A percentile compares a stretch with the other conserved stretches of the same genome.
Evolutionary conservation across 2,113 vertebrate species (phyloP).

Genomic region (Scomber colias): DNA sequence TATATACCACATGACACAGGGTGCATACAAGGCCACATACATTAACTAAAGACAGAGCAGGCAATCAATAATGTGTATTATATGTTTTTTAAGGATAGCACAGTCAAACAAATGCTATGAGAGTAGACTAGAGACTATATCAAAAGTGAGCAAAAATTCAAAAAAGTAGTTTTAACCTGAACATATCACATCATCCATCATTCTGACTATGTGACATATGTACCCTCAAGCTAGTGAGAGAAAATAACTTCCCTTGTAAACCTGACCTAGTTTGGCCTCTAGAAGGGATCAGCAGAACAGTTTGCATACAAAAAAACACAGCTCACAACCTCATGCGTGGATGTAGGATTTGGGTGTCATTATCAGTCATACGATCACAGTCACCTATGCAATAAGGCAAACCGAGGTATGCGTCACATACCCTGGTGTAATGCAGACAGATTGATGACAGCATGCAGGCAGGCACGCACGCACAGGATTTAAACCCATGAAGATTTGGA

Average conservation of each 20-base stretch:
- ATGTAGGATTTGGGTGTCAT: constrained; percentile 46
- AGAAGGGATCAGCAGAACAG: constrained; percentile 16
- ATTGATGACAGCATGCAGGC: constrained; percentile 48
- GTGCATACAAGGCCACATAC: constrained; percentile 42
- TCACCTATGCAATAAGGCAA: constrained; percentile 51
- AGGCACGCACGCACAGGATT: constrained; percentile 42
- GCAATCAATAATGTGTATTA: background rate
- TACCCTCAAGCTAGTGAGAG: constrained; percentile 25
- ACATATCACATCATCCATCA: constrained; percentile 33
- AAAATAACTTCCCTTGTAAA: constrained; percentile 21
- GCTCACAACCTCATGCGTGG: background rate
- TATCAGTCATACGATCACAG: constrained; percentile 32
- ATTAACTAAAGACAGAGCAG: constrained; percentile 25
- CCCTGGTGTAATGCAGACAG: constrained; percentile 23
- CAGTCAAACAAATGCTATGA: background rate
- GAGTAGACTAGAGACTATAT: background rate
- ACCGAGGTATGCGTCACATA: constrained; percentile 59
- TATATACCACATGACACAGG: constrained; percentile 59
- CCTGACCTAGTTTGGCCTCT: constrained; percentile 45
- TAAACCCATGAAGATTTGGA: constrained; percentile 37
- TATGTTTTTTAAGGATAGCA: background rate
- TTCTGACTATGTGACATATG: constrained; percentile 24
- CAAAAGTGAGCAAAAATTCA: constrained; percentile 19
- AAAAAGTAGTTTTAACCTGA: background rate
- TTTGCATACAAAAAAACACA: constrained; percentile 42